Conservation (phyloP, 2,113 vertebrate genomes). For the Cisticola juncidis region DNA sequence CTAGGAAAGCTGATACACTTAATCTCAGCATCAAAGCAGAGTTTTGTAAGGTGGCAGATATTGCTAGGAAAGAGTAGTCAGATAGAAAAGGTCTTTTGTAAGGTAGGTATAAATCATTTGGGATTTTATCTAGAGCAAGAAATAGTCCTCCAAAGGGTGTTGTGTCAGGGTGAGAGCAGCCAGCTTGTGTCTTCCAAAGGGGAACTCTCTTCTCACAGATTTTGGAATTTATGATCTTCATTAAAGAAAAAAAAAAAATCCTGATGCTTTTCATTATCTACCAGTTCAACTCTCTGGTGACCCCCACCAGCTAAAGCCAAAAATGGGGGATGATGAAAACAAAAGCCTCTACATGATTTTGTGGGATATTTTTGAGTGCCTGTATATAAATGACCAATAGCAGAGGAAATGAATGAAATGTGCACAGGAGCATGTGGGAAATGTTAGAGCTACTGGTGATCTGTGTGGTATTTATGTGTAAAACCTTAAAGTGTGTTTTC, state of each 20-base stretch:
- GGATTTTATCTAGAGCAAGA: not conserved
- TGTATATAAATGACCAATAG: not conserved
- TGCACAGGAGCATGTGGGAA: not conserved
- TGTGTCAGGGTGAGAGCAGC: not conserved
- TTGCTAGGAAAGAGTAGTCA: not conserved
- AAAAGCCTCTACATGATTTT: not conserved
- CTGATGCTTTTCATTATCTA: not conserved
- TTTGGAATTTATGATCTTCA: not conserved
- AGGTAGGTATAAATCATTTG: not conserved
- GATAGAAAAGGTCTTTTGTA: not conserved
- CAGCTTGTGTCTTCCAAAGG: not conserved
- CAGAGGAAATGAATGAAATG: not conserved
- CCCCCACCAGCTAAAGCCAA: not conserved
- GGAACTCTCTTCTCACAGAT: not conserved
- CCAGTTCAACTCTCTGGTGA: not conserved
- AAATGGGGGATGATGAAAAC: rapidly evolving
- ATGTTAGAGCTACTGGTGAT: not conserved
- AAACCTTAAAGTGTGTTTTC: not conserved
- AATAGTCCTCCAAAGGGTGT: not conserved
- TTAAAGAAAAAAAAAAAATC: not conserved
- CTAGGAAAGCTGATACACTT: not conserved
- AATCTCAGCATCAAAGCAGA: not conserved
- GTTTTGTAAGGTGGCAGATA: not conserved
- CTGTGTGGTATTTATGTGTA: not conserved
- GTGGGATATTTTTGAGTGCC: not conserved